Evolutionary conservation across 1,140 invertebrate species (phyloP), one percentile per base, ranked within the genome.

Genomic region (Vanessa atalanta): DNA sequence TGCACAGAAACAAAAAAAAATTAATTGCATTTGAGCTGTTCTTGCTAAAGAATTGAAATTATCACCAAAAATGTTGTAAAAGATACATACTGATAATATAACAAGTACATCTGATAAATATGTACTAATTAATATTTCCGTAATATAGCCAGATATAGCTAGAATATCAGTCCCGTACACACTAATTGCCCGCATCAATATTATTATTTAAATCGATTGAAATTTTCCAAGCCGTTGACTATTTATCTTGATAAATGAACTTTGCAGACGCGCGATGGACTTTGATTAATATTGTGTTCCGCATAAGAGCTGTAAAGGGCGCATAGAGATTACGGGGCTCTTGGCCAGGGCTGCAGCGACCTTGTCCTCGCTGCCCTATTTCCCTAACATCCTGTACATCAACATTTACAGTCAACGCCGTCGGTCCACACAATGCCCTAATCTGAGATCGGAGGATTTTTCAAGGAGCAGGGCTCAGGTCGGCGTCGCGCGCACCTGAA

Each of bases 401-500:
- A 72, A 71, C 71, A 78, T 78, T 78, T 76, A 63, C 66, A 16
- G 66, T n/a, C n/a, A 43, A 65, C 61, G 50, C n/a, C 47, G 61
- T 72, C 65, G 67, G 26, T 74, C 75, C 76, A 74, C 71, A 78
- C 79, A 73, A 71, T 68, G 55, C 23, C 71, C 70, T 67, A 73
- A 80, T 82, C 78, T 75, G 23, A 57, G 55, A 57, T 57, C 55
- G 55, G 70, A 86, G 83, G 75, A 78, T 84, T 87, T 90, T 85
- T 82, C 79, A 81, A 85, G 86, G 83, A 83, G 85, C 83, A 88
- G 85, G 86, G 85, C 88, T 83, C 83, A 84, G 85, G 83, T 83
- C 81, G 82, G 76, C 70, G 78, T 63, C 79, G 70, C 84, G 87
- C 87, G 89, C 89, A 89, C 86, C 86, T 88, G 83, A 78, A 81